Base-by-base conservation (phyloP, 2,113 vertebrate genomes). In the Vulpes lagopus region DNA sequence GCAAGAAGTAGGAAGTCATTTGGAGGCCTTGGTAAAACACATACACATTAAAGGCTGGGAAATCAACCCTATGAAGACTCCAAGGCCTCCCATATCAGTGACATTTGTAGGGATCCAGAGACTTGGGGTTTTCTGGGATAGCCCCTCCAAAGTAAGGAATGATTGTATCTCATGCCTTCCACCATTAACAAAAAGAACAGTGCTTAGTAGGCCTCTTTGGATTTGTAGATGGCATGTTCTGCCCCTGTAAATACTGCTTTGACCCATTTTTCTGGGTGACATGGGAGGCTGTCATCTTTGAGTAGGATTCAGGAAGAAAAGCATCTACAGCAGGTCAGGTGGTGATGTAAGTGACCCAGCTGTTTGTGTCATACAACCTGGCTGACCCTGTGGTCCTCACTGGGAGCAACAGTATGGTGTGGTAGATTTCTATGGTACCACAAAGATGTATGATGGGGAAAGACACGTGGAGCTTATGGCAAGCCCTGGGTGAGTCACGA, bases 341-440 rank as follows among this genome's bases (percentile, higher is more conserved):
- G 25, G 49, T 8, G 9, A 32, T 62, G 8, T 25, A 30, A 59
- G 16, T 23, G 7, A 83, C 8, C 30, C 22, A n/a, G 38, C 4
- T 22, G 3, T 87, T 59, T 76, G 38, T 60, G 19, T 7, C 57
- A 3, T 27, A 19, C 1, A 17, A 30, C 51, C 59, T 30, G 17
- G 8, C 22, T 3, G 9, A 6, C 6, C 4, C 17, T 23, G 0
- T 23, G 30, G 57, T 16, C 19, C 20, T 25, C 30, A 32, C 7
- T 57, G 62, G 43, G 32, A 74, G 51, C 15, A 30, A 0, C 7
- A 8, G 8, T 10, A 5, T 8, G 8, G 11, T 11, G 14, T 19
- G 8, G 35, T 2, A 4, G 25, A 22, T 53, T 15, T 23, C 30
- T 27, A 1, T 3, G 49, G 38, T 6, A 11, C 32, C 22, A 8